Conservation (phyloP, 2,113 vertebrate genomes). For the Sitta europaea region DNA sequence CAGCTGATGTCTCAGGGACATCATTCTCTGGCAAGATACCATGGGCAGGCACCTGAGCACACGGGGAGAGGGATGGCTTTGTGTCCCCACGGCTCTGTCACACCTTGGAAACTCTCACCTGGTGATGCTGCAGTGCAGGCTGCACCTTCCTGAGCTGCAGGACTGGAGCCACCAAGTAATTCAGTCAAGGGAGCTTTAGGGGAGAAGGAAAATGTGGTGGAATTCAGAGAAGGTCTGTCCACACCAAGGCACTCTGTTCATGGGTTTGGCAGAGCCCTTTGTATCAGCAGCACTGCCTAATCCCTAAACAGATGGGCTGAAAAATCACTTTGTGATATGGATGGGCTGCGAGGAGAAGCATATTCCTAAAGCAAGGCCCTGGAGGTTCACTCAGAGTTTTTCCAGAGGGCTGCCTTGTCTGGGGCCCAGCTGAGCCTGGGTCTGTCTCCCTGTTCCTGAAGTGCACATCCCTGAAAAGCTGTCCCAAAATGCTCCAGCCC, state of each 20-base stretch:
- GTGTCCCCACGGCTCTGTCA: not conserved
- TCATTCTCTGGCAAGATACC: not conserved
- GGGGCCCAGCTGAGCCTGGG: not conserved
- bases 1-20: not conserved
- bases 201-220: not conserved
- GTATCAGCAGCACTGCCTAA: not conserved
- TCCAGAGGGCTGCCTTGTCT: not conserved
- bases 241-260: accelerated
- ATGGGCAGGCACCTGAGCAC: not conserved
- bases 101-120: accelerated
- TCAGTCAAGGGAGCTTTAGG: not conserved
- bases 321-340: not conserved
- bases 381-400: not conserved
- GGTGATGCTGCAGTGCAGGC: not conserved
- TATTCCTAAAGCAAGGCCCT: not conserved
- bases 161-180: not conserved
- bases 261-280: not conserved
- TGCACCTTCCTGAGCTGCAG: not conserved
- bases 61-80: accelerated
- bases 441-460: not conserved
- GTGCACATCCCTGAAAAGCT: not conserved
- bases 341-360: not conserved
- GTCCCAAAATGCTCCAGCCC: not conserved
- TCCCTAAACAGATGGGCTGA: constrained; percentile 1
- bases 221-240: not conserved